Evolutionary conservation across 2,113 vertebrate species (phyloP).

Genomic region (Lepus europaeus): DNA sequence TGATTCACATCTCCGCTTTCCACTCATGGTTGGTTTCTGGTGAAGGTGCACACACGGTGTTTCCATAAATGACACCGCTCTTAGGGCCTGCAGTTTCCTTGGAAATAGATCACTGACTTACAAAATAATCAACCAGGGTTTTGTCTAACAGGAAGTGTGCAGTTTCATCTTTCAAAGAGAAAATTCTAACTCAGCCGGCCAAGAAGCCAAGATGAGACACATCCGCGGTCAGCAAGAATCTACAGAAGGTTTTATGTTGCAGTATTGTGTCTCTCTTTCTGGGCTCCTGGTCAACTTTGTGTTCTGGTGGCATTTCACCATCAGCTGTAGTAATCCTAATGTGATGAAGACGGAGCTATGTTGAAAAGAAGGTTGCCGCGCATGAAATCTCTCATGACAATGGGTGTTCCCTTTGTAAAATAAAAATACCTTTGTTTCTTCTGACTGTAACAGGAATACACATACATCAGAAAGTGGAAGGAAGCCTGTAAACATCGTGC

Average conservation of each 20-base stretch:
- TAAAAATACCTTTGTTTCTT: background rate
- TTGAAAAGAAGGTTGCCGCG: background rate
- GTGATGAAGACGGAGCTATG: background rate
- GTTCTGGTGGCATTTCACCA: background rate
- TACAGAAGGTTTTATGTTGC: background rate
- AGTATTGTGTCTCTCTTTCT: background rate
- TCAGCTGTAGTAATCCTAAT: background rate
- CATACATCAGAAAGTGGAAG: background rate
- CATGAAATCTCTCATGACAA: background rate
- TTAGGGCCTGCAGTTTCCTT: background rate
- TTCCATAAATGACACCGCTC: background rate
- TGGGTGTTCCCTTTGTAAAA: background rate
- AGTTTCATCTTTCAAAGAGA: slow-evolving; percentile 70
- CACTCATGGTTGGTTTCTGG: rapidly evolving
- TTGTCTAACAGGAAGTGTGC: slow-evolving; percentile 9
- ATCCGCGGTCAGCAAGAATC: background rate
- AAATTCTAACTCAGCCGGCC: background rate
- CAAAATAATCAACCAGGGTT: background rate
- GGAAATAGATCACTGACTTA: background rate
- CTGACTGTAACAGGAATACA: background rate
- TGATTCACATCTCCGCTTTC: background rate
- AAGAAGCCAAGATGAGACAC: slow-evolving; percentile 24
- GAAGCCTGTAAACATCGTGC: background rate
- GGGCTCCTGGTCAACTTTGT: background rate
- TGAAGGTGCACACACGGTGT: background rate